phyloP scores from a whole-genome alignment of 30 jellyfish, hydroid and myxozoan genomes.

The Aurelia coerulea region DNA sequence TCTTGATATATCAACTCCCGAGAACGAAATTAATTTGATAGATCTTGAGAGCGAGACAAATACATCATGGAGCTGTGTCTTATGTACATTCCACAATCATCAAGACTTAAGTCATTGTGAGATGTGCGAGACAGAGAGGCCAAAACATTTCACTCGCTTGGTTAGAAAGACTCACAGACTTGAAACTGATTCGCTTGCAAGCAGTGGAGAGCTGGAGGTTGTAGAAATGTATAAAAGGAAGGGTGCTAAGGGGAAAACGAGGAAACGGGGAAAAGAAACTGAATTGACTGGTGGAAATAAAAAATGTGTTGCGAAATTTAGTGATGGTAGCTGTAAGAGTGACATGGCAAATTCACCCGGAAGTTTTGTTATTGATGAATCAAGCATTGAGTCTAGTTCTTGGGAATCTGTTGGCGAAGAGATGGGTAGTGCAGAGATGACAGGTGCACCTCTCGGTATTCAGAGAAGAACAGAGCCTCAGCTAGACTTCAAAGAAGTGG shows the following conservation, averaged over 20 bases:
- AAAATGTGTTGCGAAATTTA: too few species aligned
- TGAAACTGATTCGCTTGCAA: not conserved
- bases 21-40: too few species aligned
- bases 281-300: not conserved
- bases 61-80: constrained; percentile 57
- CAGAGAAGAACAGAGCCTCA: not conserved
- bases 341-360: not conserved
- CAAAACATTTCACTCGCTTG: not conserved
- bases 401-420: constrained; percentile 1
- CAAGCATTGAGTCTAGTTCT: not conserved
- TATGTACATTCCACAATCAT: constrained; percentile 72
- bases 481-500: too few species aligned
- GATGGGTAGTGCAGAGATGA: not conserved
- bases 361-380: not conserved
- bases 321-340: not conserved
- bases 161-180: not conserved
- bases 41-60: not conserved
- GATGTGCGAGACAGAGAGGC: constrained; percentile 66
- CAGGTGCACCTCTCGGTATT: not conserved
- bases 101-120: constrained; percentile 43
- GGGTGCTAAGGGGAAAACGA: not conserved
- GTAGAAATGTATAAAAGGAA: not conserved
- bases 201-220: too few species aligned
- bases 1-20: too few species aligned
- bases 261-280: not conserved